These are phyloP conservation scores for Pandemis corylana DNA, from an alignment of 2,888 invertebrate genomes.

Conservation along the genomic window DNA sequence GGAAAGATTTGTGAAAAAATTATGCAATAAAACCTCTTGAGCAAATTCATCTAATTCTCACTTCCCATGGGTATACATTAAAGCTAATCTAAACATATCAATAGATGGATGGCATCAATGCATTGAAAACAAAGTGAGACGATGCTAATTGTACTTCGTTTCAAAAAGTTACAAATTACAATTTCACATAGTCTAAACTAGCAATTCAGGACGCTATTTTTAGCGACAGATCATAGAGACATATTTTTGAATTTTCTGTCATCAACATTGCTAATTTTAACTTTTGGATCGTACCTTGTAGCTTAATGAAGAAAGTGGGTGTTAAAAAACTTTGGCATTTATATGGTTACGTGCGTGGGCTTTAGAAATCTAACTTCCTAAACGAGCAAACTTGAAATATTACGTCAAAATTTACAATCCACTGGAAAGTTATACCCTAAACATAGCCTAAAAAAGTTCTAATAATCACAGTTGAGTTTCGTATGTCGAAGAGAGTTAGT, in stretches of 20 bases:
- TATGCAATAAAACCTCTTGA: slow-evolving; percentile 1
- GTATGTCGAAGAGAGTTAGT: slow-evolving; percentile 57
- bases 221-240: too few relatives aligned
- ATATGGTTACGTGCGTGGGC: slow-evolving; percentile 13
- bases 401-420: slow-evolving; percentile 45
- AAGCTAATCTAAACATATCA: not conserved
- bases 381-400: slow-evolving; percentile 39
- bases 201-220: too few relatives aligned
- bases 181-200: not conserved
- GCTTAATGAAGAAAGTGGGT: not conserved
- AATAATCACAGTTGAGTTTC: slow-evolving; percentile 71
- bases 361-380: slow-evolving; percentile 15
- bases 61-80: not conserved
- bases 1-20: not conserved
- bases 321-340: slow-evolving; percentile 32
- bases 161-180: not conserved
- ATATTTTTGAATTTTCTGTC: not conserved
- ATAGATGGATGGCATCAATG: slow-evolving; percentile 26
- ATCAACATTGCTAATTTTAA: not conserved
- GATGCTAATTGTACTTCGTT: not conserved
- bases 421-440: slow-evolving; percentile 49
- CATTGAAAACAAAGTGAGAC: not conserved
- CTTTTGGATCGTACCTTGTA: not conserved
- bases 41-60: slow-evolving; percentile 14
- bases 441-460: slow-evolving; percentile 60